Evolutionary conservation across 1,140 invertebrate genomes (phyloP).

Genomic region (Cydia fagiglandana): DNA sequence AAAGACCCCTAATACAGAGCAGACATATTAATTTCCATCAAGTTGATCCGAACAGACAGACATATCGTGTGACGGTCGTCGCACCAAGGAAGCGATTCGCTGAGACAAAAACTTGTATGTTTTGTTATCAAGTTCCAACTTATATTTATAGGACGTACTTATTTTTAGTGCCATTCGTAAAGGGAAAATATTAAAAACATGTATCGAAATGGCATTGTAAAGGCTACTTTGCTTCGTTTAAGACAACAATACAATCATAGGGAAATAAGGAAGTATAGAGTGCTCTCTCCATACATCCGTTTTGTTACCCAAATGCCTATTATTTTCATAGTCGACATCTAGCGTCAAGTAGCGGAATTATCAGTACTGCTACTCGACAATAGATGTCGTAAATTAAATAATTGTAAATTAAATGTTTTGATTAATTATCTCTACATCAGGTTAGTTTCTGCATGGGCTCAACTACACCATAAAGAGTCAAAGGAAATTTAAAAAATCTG

Average conservation of each 20-base stretch:
- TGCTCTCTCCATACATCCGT: no score
- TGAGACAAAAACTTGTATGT: conserved; percentile 23
- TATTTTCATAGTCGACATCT: no score
- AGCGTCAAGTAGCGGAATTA: no score
- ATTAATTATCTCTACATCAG: no score
- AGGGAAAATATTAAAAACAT: not conserved
- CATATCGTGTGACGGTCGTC: conserved; percentile 13
- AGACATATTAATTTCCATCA: conserved; percentile 27
- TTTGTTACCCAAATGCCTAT: no score
- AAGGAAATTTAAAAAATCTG: no score
- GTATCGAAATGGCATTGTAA: not conserved
- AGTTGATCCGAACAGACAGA: conserved; percentile 5
- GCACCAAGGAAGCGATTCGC: conserved; percentile 14
- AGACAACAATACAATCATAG: not conserved
- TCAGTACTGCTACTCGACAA: no score
- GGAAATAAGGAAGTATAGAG: no score
- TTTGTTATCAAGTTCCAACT: conserved; percentile 11
- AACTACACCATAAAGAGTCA: no score
- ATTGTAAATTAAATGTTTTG: no score
- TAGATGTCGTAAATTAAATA: no score
- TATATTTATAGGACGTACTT: not conserved
- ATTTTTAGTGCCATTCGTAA: not conserved
- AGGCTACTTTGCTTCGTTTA: not conserved
- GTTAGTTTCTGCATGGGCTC: no score
- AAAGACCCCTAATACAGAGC: not conserved